phyloP scores from a whole-genome alignment of 2,113 vertebrate genomes.

The Gavialis gangeticus region DNA sequence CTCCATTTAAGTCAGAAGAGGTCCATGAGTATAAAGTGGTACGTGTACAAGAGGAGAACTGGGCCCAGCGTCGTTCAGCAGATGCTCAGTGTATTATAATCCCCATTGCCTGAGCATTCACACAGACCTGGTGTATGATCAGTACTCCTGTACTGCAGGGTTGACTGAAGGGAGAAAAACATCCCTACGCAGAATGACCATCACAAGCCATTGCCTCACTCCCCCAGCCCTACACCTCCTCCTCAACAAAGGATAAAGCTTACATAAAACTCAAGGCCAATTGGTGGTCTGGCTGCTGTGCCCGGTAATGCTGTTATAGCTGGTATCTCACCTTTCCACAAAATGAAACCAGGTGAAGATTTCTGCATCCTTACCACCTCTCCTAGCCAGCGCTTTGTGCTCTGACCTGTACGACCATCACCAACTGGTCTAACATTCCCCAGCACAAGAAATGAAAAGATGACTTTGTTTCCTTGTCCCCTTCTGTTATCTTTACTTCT shows the following conservation, averaged over 20 bases:
- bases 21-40: neutral
- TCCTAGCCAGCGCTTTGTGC: neutral
- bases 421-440: neutral
- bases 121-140: neutral
- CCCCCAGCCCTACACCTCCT: too few species aligned
- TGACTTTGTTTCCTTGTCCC: neutral
- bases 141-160: neutral
- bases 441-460: neutral
- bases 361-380: neutral
- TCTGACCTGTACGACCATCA: neutral
- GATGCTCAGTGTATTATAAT: neutral
- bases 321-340: neutral
- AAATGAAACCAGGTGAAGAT: neutral
- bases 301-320: too few species aligned
- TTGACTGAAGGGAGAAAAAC: neutral
- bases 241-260: neutral
- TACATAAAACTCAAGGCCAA: neutral
- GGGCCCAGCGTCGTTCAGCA: neutral
- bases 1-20: neutral
- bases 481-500: too few species aligned
- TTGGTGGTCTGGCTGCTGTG: neutral
- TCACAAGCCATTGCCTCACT: neutral
- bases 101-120: neutral
- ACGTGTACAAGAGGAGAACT: neutral
- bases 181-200: neutral